phyloP scores from a whole-genome alignment of 2,113 vertebrate species.

The Xenopus laevis region DNA sequence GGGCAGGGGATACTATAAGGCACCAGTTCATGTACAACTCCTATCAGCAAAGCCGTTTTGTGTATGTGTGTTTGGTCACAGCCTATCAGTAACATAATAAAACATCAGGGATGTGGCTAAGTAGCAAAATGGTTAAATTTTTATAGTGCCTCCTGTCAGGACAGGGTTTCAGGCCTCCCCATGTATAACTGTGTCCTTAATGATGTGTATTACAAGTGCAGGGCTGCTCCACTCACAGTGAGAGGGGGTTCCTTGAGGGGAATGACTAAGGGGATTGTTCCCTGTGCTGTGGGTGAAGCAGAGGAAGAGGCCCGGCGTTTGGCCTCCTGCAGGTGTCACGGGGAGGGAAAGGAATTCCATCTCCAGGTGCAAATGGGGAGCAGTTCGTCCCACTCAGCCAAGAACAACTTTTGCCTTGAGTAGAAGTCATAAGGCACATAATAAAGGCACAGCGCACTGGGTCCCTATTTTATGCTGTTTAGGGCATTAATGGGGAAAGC shows the following conservation, averaged over 20 bases:
- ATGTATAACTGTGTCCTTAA: conserved; percentile 60
- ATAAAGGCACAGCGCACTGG: background rate
- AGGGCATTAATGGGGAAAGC: no score
- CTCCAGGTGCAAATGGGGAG: conserved; percentile 51
- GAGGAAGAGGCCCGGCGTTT: conserved; percentile 41
- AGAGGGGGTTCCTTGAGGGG: conserved; percentile 30
- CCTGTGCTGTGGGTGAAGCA: conserved; percentile 57
- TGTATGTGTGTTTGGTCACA: no score
- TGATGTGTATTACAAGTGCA: conserved; percentile 59
- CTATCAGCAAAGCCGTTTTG: no score
- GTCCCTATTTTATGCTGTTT: no score
- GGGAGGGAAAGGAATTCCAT: conserved; percentile 41
- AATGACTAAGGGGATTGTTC: conserved; percentile 51
- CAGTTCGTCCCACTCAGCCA: background rate
- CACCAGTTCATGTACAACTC: no score
- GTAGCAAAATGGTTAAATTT: conserved; percentile 34
- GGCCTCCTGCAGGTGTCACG: conserved; percentile 56
- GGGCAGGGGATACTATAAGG: no score
- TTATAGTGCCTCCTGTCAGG: background rate
- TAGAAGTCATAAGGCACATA: background rate
- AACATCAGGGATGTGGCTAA: no score
- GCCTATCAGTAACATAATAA: no score
- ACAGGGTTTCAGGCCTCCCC: conserved; percentile 23
- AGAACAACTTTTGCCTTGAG: background rate
- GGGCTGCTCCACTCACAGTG: conserved; percentile 46